Conservation (phyloP, 2,113 vertebrate genomes). For the Protobothrops mucrosquamatus region DNA sequence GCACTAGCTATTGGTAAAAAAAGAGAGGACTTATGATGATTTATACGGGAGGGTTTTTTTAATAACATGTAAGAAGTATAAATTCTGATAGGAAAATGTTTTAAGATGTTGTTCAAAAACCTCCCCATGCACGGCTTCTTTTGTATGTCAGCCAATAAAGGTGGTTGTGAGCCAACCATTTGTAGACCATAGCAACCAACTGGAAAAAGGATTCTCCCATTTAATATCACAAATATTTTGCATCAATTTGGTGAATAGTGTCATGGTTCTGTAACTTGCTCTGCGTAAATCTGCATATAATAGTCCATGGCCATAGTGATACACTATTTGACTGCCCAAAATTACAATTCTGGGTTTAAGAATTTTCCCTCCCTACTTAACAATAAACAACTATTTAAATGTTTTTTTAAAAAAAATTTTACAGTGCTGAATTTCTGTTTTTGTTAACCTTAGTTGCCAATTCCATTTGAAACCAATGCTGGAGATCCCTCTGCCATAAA, state of each 20-base stretch:
- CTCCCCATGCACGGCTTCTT: not conserved
- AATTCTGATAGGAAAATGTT: not conserved
- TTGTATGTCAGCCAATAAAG: not conserved
- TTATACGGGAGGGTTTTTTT: not conserved
- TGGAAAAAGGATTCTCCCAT: not conserved
- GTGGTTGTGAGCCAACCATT: not conserved
- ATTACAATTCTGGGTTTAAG: not conserved
- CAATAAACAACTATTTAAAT: not conserved
- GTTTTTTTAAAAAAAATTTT: not conserved
- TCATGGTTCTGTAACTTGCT: not conserved
- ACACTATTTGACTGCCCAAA: not conserved
- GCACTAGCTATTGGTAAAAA: not conserved
- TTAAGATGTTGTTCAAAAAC: not conserved
- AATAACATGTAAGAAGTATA: not conserved
- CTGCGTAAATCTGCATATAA: not conserved
- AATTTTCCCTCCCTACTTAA: not conserved
- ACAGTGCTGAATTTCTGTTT: not conserved
- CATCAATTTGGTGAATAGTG: not conserved
- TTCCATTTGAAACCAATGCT: not conserved
- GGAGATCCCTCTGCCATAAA: not conserved
- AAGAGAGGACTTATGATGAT: not conserved
- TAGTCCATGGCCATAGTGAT: not conserved
- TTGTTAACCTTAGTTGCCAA: not conserved
- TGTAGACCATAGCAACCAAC: not conserved
- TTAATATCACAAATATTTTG: not conserved